These are phyloP conservation scores for Collichthys lucidus DNA, from an alignment of 2,113 vertebrate species.

Conservation along the genomic window DNA sequence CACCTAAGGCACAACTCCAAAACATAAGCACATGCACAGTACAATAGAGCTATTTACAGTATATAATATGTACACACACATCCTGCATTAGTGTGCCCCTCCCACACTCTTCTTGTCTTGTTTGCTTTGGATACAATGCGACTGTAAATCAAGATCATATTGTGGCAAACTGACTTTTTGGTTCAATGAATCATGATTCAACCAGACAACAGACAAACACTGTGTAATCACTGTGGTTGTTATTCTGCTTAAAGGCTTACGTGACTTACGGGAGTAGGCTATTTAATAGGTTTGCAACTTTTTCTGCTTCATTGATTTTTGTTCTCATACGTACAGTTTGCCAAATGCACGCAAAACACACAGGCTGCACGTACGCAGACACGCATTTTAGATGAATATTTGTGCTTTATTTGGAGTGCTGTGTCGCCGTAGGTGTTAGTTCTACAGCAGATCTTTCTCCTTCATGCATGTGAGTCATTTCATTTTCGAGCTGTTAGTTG, in stretches of 20 bases:
- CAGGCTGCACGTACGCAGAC: background rate
- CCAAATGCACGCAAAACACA: background rate
- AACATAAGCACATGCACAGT: background rate
- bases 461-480: background rate
- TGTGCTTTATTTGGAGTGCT: background rate
- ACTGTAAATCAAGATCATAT: conserved; percentile 24
- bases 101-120: background rate
- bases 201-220: conserved; percentile 30
- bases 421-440: background rate
- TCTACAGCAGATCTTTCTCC: background rate
- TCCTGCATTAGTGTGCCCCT: background rate
- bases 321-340: background rate
- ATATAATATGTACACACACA: background rate
- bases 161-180: background rate
- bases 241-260: conserved; percentile 1
- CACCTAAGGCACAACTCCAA: background rate
- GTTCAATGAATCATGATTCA: conserved; percentile 20
- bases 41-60: background rate
- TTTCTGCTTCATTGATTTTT: conserved; percentile 47
- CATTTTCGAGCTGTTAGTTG: background rate
- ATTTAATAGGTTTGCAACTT: conserved; percentile 5
- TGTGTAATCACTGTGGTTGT: conserved; percentile 31
- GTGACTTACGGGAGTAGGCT: conserved; percentile 26
- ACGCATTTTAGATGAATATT: background rate
- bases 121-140: conserved; percentile 62